phyloP scores from a whole-genome alignment of 1,140 invertebrate species.

The Drosophila grimshawi region DNA sequence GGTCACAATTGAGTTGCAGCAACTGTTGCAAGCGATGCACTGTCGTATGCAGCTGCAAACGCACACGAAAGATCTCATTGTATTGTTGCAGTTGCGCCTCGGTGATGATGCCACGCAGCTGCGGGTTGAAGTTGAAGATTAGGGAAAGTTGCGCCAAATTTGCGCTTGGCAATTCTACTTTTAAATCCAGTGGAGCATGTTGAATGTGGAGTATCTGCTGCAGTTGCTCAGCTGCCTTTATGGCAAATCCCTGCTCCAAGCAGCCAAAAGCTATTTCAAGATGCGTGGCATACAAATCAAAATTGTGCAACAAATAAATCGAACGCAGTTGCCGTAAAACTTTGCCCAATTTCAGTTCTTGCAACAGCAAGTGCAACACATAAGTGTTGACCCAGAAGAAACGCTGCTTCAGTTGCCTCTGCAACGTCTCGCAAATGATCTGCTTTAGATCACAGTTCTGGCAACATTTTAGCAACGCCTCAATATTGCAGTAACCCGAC shows the following conservation, averaged over 20 bases:
- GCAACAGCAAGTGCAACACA: conserved; percentile 6
- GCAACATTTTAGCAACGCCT: conserved; percentile 24
- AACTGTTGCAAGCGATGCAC: conserved; percentile 9
- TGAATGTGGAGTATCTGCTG: too few species aligned
- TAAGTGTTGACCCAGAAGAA: conserved; percentile 22
- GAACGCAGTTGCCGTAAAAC: conserved; percentile 1
- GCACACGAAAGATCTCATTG: conserved; percentile 9
- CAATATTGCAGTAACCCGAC: background rate
- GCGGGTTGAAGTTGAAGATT: background rate
- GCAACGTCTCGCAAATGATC: conserved; percentile 26
- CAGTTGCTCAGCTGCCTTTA: background rate
- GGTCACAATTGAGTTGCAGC: background rate
- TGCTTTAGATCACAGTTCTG: conserved; percentile 18
- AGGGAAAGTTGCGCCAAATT: background rate
- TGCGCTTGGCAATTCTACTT: background rate
- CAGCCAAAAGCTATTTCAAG: background rate
- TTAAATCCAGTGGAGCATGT: conserved; percentile 6
- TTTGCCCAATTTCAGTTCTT: conserved; percentile 1
- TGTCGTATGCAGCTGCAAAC: conserved; percentile 8
- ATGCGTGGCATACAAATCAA: background rate
- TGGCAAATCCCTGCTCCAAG: background rate
- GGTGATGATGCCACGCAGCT: conserved; percentile 7
- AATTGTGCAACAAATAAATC: conserved; percentile 12
- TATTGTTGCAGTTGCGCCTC: conserved; percentile 8
- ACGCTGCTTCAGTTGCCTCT: conserved; percentile 6